Evolutionary conservation across 2,113 vertebrate species (phyloP).

Genomic region (Pipa parva): DNA sequence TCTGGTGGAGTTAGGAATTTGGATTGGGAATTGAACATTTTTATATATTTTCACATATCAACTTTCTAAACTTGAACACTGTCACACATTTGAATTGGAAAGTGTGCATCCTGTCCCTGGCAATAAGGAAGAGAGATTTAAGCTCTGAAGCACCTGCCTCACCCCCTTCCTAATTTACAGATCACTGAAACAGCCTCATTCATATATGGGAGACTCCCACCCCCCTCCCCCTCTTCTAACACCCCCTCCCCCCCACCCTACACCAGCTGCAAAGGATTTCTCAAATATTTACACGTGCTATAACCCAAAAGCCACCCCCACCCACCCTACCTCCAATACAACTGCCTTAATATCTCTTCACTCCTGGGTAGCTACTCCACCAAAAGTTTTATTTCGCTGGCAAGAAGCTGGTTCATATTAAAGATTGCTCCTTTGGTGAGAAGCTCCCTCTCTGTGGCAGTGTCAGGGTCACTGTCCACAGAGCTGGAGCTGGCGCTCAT

Average conservation of each 20-base stretch:
- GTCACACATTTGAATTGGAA: neutral
- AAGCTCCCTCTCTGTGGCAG: constrained; percentile 69
- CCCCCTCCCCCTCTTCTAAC: constrained; percentile 9
- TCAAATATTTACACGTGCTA: constrained; percentile 40
- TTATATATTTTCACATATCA: no score
- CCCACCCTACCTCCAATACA: neutral
- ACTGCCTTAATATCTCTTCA: neutral
- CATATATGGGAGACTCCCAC: no score
- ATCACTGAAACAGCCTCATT: constrained; percentile 31
- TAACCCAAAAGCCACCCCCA: neutral
- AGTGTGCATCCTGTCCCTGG: neutral
- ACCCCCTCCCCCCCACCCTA: constrained; percentile 1
- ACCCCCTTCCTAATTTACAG: constrained; percentile 9
- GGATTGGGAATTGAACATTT: no score
- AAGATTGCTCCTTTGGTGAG: constrained; percentile 72
- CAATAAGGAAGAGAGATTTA: constrained; percentile 21
- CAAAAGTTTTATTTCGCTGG: constrained; percentile 75
- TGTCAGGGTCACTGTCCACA: constrained; percentile 77
- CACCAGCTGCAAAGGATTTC: constrained; percentile 23
- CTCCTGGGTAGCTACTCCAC: constrained; percentile 59
- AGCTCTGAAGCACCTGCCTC: neutral
- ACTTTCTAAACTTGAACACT: no score
- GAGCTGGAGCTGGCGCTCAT: constrained; percentile 80
- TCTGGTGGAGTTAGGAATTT: no score
- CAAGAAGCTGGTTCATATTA: constrained; percentile 78